phyloP scores from a whole-genome alignment of 1,140 invertebrate genomes.

The Drosophila paulistorum region DNA sequence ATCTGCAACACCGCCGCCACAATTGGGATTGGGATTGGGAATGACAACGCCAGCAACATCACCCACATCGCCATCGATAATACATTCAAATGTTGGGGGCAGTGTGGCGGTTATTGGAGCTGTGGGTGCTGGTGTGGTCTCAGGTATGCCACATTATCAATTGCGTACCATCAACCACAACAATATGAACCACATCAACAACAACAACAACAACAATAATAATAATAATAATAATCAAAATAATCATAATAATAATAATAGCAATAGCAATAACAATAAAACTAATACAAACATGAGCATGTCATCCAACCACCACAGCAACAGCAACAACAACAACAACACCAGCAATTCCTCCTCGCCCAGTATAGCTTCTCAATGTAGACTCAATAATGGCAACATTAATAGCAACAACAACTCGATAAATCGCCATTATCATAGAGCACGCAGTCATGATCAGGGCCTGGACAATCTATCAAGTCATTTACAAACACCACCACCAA shows the following conservation, averaged over 20 bases:
- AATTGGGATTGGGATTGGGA: constrained; percentile 14
- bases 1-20: constrained; percentile 35
- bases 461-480: constrained; percentile 40
- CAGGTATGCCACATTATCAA: constrained; percentile 72
- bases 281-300: constrained; percentile 52
- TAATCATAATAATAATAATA: constrained; percentile 36
- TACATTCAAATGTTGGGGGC: constrained; percentile 22
- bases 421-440: constrained; percentile 47
- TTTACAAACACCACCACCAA: background rate
- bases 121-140: constrained; percentile 46
- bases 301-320: constrained; percentile 23
- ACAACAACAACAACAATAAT: constrained; percentile 32
- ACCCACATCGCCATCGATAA: constrained; percentile 2
- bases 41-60: constrained; percentile 30
- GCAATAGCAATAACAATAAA: constrained; percentile 47
- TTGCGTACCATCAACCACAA: constrained; percentile 48
- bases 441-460: constrained; percentile 63
- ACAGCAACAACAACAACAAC: constrained; percentile 30
- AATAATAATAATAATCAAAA: constrained; percentile 27
- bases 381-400: constrained; percentile 23
- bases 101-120: constrained; percentile 45
- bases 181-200: constrained; percentile 34
- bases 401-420: constrained; percentile 13
- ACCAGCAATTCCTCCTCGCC: constrained; percentile 22
- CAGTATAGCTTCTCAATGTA: background rate